Evolutionary conservation across 92 coral and sea anemone genomes (phyloP), one percentile per base, ranked within the genome.

Genomic region (Zoanthus gigantus): DNA sequence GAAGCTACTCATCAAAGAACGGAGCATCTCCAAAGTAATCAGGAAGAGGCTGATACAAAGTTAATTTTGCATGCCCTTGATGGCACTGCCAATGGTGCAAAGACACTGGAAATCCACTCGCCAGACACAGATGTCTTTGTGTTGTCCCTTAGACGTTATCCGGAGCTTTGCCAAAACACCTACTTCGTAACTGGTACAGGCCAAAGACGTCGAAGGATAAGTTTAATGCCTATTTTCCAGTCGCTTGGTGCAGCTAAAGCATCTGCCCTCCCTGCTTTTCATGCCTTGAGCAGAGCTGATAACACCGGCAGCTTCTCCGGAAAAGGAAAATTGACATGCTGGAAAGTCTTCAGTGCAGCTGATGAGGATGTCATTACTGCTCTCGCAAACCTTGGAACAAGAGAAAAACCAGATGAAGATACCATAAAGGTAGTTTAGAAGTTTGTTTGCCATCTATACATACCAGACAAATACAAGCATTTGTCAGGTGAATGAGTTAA

Each of bases 251-350:
- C 84, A 14, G 42, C 77, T 13, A 83, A 84, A 84, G 78, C 84
- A 65, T 88, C 77, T 34, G 92, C 92, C 7, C 88, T 88, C 53
- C 88, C 88, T 72, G 76, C 88, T n/a, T 85, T 85, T 46, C 23
- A 23, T 23, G 23, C 23, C 23, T 23, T 23, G 23, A 23, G 23
- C 23, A 23, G 23, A 23, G 23, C 23, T 10, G 90, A 88, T 37
- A 77, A 77, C 63, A 87, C 66, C 57, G 78, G 90, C 54, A 52
- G 83, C 32, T 75, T 74, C 54, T 86, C 75, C 15, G 47, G 76
- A 7, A 31, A 78, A 78, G 83, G 83, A 44, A 78, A 78, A 53
- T 15, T 78, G 48, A 65, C 69, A 52, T 78, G 72, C 66, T 78
- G 47, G 69, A 78, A 78, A 65, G 68, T 52, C 11, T 57, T 78